phyloP scores from a whole-genome alignment of 2,888 invertebrate genomes.

The Leucoma salicis region DNA sequence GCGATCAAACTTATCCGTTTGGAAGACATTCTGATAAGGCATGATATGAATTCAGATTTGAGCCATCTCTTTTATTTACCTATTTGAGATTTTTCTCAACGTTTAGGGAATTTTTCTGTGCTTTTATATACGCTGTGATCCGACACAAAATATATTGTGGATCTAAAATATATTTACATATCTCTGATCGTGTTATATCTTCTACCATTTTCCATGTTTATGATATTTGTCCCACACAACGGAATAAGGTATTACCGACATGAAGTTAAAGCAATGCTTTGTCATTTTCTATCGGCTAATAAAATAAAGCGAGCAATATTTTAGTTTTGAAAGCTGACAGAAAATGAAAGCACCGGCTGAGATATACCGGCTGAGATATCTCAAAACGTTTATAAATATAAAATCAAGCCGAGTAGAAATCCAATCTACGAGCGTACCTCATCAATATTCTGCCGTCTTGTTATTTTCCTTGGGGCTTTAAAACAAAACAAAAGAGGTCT shows the following conservation, averaged over 20 bases:
- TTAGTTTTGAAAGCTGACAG: slow-evolving; percentile 30
- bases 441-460: slow-evolving; percentile 72
- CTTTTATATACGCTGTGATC: slow-evolving; percentile 31
- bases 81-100: slow-evolving; percentile 42
- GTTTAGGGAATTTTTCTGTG: slow-evolving; percentile 31
- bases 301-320: slow-evolving; percentile 30
- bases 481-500: slow-evolving; percentile 70
- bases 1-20: slow-evolving; percentile 49
- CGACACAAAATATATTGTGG: slow-evolving; percentile 33
- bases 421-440: slow-evolving; percentile 50
- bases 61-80: slow-evolving; percentile 48
- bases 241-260: slow-evolving; percentile 31
- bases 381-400: slow-evolving; percentile 49
- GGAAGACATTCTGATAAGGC: slow-evolving; percentile 56
- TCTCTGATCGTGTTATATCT: slow-evolving; percentile 28
- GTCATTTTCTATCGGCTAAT: slow-evolving; percentile 35
- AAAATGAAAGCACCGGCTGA: slow-evolving; percentile 32
- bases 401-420: slow-evolving; percentile 47
- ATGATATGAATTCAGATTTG: slow-evolving; percentile 58
- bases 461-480: slow-evolving; percentile 66
- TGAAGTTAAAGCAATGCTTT: slow-evolving; percentile 33
- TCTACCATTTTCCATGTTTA: slow-evolving; percentile 32
- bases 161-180: slow-evolving; percentile 33
- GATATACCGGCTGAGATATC: slow-evolving; percentile 37
- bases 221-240: slow-evolving; percentile 27